Evolutionary conservation across 2,113 vertebrate genomes (phyloP).

Genomic region (Felis catus): DNA sequence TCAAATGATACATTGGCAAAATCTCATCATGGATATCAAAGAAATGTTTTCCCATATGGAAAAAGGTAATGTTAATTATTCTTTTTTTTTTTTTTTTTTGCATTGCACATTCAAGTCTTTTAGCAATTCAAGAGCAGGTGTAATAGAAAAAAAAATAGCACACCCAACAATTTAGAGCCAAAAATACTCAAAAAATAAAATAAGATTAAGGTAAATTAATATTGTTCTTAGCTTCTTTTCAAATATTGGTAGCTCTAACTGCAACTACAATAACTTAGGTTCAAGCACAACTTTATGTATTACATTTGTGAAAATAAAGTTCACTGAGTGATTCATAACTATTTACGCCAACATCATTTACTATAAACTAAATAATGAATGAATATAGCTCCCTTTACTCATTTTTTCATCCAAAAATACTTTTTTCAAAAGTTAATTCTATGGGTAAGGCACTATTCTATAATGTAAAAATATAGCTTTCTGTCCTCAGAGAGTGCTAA

Average conservation of each 20-base stretch:
- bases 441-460: background rate
- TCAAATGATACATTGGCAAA: background rate
- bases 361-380: background rate
- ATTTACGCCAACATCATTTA: background rate
- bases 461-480: background rate
- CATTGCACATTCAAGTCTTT: background rate
- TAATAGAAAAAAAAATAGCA: background rate
- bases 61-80: background rate
- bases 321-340: background rate
- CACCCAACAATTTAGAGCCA: background rate
- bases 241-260: background rate
- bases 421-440: background rate
- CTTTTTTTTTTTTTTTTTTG: background rate
- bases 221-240: background rate
- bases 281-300: background rate
- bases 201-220: background rate
- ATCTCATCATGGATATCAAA: background rate
- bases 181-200: background rate
- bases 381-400: background rate
- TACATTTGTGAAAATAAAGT: background rate
- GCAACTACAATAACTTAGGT: background rate
- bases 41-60: background rate
- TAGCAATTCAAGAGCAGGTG: background rate
- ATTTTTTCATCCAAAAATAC: background rate
- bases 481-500: background rate